Percentiles rank a stretch among this genome's conserved stretches.
Evolutionary conservation across 2,888 invertebrate species (phyloP).

Genomic region (Operophtera brumata): DNA sequence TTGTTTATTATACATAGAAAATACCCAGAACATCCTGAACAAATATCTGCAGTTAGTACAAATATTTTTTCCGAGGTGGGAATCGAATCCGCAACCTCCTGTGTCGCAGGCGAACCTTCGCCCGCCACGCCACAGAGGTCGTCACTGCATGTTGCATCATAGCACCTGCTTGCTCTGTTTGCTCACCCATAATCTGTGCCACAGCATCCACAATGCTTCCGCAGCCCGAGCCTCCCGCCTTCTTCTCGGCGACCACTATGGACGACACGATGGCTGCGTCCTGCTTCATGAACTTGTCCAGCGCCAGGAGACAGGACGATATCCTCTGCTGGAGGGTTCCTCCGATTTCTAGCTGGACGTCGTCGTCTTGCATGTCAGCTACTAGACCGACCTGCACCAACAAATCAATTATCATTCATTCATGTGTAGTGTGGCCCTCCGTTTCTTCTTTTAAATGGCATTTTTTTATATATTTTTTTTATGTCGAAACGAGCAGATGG

Average conservation of each 20-base stretch:
- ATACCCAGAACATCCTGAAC: too few relatives aligned
- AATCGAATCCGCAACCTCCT: too few relatives aligned
- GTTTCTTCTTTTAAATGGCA: too few relatives aligned
- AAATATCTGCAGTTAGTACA: too few relatives aligned
- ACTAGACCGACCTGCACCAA: constrained; percentile 84
- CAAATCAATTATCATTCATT: not conserved
- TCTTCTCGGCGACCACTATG: constrained; percentile 93
- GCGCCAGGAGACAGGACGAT: constrained; percentile 87
- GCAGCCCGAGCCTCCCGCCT: constrained; percentile 80
- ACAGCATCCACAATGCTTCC: constrained; percentile 87
- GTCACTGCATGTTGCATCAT: too few relatives aligned
- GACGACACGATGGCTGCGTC: constrained; percentile 87
- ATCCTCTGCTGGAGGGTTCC: constrained; percentile 94
- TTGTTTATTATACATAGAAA: too few relatives aligned
- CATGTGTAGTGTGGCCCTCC: not conserved
- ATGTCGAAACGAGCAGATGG: too few relatives aligned
- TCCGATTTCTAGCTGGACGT: constrained; percentile 84
- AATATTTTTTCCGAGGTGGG: too few relatives aligned
- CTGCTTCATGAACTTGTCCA: constrained; percentile 87
- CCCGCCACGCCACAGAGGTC: too few relatives aligned
- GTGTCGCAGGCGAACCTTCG: too few relatives aligned
- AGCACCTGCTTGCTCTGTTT: too few relatives aligned
- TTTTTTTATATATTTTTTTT: too few relatives aligned
- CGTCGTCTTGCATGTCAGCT: constrained; percentile 86
- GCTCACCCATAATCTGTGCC: constrained; percentile 82